These are phyloP conservation scores for Hydropsyche tenuis DNA, from an alignment of 1,140 invertebrate species.

Conservation along the genomic window DNA sequence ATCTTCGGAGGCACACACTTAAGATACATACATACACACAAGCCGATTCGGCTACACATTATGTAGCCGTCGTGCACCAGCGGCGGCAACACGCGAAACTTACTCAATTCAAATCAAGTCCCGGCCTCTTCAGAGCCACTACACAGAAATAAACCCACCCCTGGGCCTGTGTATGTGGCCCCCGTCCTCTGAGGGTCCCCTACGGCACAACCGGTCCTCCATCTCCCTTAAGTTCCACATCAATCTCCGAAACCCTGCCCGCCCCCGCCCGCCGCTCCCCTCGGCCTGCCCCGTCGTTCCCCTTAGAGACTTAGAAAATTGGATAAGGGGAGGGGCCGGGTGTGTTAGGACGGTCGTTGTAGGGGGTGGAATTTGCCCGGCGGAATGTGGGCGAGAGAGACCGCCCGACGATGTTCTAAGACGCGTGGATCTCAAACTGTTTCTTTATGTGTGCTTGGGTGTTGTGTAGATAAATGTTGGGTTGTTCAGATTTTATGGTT, in stretches of 20 bases:
- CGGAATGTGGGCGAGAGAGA: constrained; percentile 40
- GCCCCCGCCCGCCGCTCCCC: constrained; percentile 18
- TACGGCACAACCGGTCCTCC: constrained; percentile 13
- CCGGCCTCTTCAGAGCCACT: constrained; percentile 38
- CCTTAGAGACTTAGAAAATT: constrained; percentile 50
- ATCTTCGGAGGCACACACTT: too few species aligned
- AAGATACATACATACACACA: neutral
- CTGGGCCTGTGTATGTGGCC: neutral
- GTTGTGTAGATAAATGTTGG: too few species aligned
- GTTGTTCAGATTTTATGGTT: too few species aligned
- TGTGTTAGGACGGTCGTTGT: neutral
- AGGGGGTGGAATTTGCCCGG: constrained; percentile 36
- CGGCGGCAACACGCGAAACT: constrained; percentile 47
- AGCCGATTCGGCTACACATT: too few species aligned
- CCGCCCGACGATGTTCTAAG: constrained; percentile 40
- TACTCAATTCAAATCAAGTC: constrained; percentile 51
- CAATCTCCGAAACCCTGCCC: constrained; percentile 46
- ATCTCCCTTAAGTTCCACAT: constrained; percentile 47
- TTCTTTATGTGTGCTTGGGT: too few species aligned
- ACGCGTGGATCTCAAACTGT: neutral
- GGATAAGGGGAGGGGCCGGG: constrained; percentile 43
- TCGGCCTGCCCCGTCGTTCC: neutral
- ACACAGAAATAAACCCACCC: constrained; percentile 35
- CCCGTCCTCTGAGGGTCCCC: neutral
- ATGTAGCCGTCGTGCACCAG: constrained; percentile 20